A percentile compares a stretch with the other conserved stretches of the same genome.
These are phyloP conservation scores for Hypanus sabinus DNA, from an alignment of 2,113 vertebrate species.

Conservation along the genomic window DNA sequence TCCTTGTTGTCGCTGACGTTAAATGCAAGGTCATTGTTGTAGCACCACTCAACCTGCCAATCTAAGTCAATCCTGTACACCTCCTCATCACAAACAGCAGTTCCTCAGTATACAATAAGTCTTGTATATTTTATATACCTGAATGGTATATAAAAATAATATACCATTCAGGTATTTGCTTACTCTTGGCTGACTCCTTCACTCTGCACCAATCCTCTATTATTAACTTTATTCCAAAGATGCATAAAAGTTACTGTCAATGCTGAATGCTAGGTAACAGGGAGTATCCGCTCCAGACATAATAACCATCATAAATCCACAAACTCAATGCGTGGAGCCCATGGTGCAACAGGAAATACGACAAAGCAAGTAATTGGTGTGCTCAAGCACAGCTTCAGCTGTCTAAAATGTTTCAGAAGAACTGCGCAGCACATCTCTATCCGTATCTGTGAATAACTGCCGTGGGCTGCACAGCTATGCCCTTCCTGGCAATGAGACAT, in stretches of 20 bases:
- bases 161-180: neutral
- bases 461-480: neutral
- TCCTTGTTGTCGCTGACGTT: too few species aligned
- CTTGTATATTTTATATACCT: too few species aligned
- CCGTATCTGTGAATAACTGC: neutral
- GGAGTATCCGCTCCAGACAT: neutral
- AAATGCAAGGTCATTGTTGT: too few species aligned
- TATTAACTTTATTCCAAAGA: neutral
- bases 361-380: neutral
- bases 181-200: neutral
- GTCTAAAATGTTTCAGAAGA: neutral
- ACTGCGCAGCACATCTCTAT: neutral
- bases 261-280: neutral
- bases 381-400: neutral
- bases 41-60: too few species aligned
- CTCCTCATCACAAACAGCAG: too few species aligned
- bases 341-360: neutral
- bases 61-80: too few species aligned
- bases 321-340: neutral
- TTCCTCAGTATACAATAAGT: too few species aligned
- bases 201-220: neutral
- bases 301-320: neutral
- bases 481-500: neutral
- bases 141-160: too few species aligned
- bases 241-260: neutral